These are phyloP conservation scores for Coracopsis vasa DNA, from an alignment of 2,113 vertebrate species.

Conservation along the genomic window DNA sequence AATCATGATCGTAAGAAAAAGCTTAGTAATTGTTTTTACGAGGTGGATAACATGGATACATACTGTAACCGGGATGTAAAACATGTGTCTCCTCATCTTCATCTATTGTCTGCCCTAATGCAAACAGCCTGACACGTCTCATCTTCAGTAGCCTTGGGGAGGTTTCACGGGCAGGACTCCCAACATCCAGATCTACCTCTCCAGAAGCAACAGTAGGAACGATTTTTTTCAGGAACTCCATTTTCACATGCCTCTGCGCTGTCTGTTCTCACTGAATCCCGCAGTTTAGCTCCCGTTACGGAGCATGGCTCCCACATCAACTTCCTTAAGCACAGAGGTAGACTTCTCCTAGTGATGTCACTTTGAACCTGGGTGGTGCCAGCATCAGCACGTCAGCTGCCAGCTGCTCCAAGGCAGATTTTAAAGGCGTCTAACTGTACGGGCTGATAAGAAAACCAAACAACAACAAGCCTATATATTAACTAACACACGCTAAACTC, in stretches of 20 bases:
- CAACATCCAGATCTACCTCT: conserved; percentile 74
- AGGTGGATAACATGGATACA: background rate
- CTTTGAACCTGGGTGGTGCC: conserved; percentile 70
- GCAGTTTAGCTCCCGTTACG: background rate
- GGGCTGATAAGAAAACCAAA: conserved; percentile 77
- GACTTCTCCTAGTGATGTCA: conserved; percentile 77
- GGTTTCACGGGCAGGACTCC: conserved; percentile 62
- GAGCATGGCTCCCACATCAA: background rate
- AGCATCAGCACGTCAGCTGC: conserved; percentile 66
- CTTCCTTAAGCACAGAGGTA: conserved; percentile 69
- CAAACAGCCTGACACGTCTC: conserved; percentile 79
- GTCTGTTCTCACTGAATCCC: background rate
- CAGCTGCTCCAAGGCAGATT: conserved; percentile 86
- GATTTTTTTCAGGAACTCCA: conserved; percentile 93
- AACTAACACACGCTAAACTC: background rate
- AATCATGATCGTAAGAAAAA: background rate
- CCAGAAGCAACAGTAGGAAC: conserved; percentile 81
- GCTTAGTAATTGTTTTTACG: conserved; percentile 20
- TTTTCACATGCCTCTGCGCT: conserved; percentile 49
- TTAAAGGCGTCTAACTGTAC: conserved; percentile 78
- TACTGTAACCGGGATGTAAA: conserved; percentile 9
- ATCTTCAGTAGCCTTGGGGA: conserved; percentile 86
- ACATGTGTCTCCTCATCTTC: conserved; percentile 53
- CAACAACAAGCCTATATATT: conserved; percentile 36
- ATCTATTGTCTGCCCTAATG: conserved; percentile 81